These are phyloP conservation scores for Stictonetta naevosa DNA, from an alignment of 2,113 vertebrate species.

Conservation along the genomic window DNA sequence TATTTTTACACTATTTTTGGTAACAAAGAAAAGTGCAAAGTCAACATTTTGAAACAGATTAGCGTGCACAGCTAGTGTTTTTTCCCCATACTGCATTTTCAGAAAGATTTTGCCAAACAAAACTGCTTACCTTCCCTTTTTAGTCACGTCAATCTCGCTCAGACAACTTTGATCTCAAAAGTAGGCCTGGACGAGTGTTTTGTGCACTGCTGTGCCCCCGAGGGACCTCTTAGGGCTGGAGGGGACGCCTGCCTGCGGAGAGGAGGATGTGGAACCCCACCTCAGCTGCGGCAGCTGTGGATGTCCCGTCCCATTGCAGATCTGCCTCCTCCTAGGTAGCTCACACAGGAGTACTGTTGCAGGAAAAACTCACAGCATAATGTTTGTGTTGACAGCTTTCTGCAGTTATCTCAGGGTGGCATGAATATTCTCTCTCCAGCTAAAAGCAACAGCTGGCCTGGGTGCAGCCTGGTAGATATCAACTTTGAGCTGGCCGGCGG, in stretches of 20 bases:
- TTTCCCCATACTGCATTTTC: neutral
- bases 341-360: neutral
- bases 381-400: neutral
- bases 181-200: neutral
- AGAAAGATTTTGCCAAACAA: neutral
- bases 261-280: rapidly evolving
- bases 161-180: neutral
- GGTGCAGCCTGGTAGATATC: neutral
- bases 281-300: rapidly evolving
- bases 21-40: neutral
- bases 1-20: neutral
- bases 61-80: rapidly evolving
- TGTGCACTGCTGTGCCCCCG: too few species aligned
- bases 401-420: neutral
- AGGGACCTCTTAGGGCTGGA: too few species aligned
- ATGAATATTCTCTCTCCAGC: neutral
- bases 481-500: neutral
- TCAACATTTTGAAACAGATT: neutral
- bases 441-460: neutral
- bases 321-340: neutral
- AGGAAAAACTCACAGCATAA: neutral
- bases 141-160: neutral
- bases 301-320: neutral
- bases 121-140: neutral
- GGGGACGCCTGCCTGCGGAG: neutral